Base-by-base conservation (phyloP, 37 sponge, comb jelly and placozoan genomes). In the Trichoplax adhaerens region DNA sequence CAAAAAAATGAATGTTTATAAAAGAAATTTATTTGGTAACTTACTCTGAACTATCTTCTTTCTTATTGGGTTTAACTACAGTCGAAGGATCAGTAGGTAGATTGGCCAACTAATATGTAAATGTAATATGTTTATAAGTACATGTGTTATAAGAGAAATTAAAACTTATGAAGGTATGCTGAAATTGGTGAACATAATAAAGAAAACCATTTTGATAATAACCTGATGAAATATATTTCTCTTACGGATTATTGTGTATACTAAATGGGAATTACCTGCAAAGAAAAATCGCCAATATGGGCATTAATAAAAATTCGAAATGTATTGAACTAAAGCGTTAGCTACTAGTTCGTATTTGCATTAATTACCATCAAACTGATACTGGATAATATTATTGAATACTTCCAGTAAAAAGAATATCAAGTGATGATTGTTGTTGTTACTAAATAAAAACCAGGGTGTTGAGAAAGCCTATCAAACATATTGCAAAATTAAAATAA, bases 311-410 rank as follows among this genome's bases (percentile, higher is more conserved):
- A 29, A 29, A 29, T 29, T 29, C 29, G 29, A 29, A 29, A 29
- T 29, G 29, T 29, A 29, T 29, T 29, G 29, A 29, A 29, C 29
- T 29, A 29, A 29, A 29, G 29, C 29, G 29, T 29, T 29, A 29
- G 29, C 29, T 29, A 29, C 29, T 29, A 29, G 29, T 29, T 29
- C 29, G 29, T 29, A 29, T 29, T 29, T 29, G 3, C 51, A 10
- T 63, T 8, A 3, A 87, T 66, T 48, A 94, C 95, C 95, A 73
- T 94, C 95, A 80, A 94, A 94, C 81, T 94, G 95, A 68, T 94
- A 94, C 77, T 94, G 95, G 64, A 94, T 80, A 46, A 94, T 74
- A 62, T 94, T 94, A 82, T 94, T 94, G 80, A 94, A 90, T 53
- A 83, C 84, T 72, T 94, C 95, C 10, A 94, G 83, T 29, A 94